These are phyloP conservation scores for Lycia hirtaria DNA, from an alignment of 2,888 invertebrate species.

Conservation along the genomic window DNA sequence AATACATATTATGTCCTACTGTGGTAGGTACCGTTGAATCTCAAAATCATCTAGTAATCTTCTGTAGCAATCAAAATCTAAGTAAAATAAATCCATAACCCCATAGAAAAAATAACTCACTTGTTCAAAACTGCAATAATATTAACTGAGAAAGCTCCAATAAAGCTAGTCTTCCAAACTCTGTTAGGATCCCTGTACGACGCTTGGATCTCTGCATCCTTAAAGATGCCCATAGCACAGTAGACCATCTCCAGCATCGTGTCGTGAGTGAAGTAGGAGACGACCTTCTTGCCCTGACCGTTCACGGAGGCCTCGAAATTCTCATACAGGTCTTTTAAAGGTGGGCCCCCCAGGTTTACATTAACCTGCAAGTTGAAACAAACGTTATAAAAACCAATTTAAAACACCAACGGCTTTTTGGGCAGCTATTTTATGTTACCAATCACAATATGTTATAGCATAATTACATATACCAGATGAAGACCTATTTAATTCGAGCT, in stretches of 20 bases:
- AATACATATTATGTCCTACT: too few species aligned
- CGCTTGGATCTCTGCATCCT: conserved; percentile 86
- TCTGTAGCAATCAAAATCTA: too few species aligned
- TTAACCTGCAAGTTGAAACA: conserved; percentile 75
- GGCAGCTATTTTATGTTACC: too few species aligned
- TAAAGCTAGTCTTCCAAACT: conserved; percentile 88
- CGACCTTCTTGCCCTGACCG: conserved; percentile 72
- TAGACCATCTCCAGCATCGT: conserved; percentile 87
- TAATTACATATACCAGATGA: too few species aligned
- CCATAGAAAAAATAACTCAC: conserved; percentile 76
- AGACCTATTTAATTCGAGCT: too few species aligned
- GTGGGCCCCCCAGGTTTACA: conserved; percentile 87
- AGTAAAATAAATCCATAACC: too few species aligned
- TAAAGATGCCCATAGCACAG: conserved; percentile 87
- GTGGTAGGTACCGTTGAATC: too few species aligned
- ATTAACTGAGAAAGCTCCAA: conserved; percentile 90
- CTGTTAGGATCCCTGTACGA: conserved; percentile 83
- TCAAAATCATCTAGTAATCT: too few species aligned
- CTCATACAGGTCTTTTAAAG: conserved; percentile 88
- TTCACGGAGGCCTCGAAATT: conserved; percentile 69
- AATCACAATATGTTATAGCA: too few species aligned
- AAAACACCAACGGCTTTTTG: too few species aligned
- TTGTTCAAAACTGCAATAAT: conserved; percentile 90
- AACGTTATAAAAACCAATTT: too few species aligned
- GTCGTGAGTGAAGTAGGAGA: conserved; percentile 90